Evolutionary conservation across 1,140 invertebrate species (phyloP), one percentile per base, ranked within the genome.

Genomic region (Holotrichia oblita): DNA sequence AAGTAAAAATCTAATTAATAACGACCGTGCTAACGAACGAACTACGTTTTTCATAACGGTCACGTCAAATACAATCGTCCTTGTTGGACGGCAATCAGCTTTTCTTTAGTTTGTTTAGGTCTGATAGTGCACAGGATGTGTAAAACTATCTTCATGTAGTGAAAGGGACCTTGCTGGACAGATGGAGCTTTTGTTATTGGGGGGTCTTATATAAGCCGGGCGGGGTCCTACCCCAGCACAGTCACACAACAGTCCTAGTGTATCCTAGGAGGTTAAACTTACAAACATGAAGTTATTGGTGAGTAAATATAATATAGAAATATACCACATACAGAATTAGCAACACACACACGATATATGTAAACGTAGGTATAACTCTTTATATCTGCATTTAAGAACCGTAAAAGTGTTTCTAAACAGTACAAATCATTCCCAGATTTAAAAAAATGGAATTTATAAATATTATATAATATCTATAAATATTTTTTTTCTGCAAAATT

Each of bases 111-210:
- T 42, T 20, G n/a, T 41, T 42, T 40, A 42, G 73, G 73, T 44
- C n/a, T 74, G 14, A 14, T 74, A 44, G 41, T 74, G 41, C 73
- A 41, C 34, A 41, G 41, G 73, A 74, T 74, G 40, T 41, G n/a
- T 74, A 10, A 20, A 74, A 74, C 42, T 73, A 17, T 72, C 20
- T 78, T 78, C 77, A 48, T 40, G 27, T 59, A 78, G 85, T 85
- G 84, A 86, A 86, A 85, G 85, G 84, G 83, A 86, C 85, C 84
- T 86, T 86, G 85, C 83, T 83, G 83, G 82, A 83, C 82, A 80
- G 82, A 82, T 83, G 82, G 81, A 82, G 81, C 79, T 79, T 40
- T 73, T 59, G 69, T 79, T 77, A 78, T 81, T 81, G 83, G 83
- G 83, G 84, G 83, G 79, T 80, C 80, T 81, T 83, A 85, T 86